Base-by-base conservation (phyloP, 2,113 vertebrate genomes). In the Pseudopipra pipra region DNA sequence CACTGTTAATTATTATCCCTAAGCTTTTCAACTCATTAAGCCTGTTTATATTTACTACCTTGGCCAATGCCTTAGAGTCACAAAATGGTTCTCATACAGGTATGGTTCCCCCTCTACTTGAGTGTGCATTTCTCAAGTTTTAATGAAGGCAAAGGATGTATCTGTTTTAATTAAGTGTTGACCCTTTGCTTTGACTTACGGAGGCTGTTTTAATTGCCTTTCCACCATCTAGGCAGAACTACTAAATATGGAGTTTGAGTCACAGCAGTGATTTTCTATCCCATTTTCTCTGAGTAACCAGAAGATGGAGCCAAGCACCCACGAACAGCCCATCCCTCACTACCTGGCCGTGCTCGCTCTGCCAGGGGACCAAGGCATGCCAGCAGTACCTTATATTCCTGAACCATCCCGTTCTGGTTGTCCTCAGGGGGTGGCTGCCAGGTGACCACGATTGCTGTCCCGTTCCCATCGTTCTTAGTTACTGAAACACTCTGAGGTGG, bases 381-480 rank as follows among this genome's bases (percentile, higher is more conserved):
- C 76, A 59, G 44, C 73, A 28, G 97, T 98, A 99, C 99, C 99
- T 99, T 99, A 47, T 99, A 99, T 76, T 99, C 99, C 78, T 99
- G 99, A 87, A 99, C 98, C 98, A 99, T 98, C 72, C 99, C 99
- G 61, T 99, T 99, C 59, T 98, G 99, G 67, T 98, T 98, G 72
- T 99, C 99, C 94, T 99, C 99, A 14, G 99, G 99, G 80, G 99
- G 99, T 5, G 99, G 99, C 98, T 99, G 99, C 99, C 99, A 99
- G 89, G 98, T 98, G 82, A 99, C 98, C 88, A 99, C 97, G 95
- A 99, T 98, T 65, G 99, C 98, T 8, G 99, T 99, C 68, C 98
- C 98, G 43, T 99, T 99, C 96, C 98, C 99, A 74, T 99, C 98
- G n/a, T 98, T 99, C 97, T 99, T 99, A 3, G 98, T 98, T 19